A percentile compares a stretch with the other conserved stretches of the same genome.
These are phyloP conservation scores for Tetropium fuscum DNA, from an alignment of 2,888 invertebrate species.

Conservation along the genomic window DNA sequence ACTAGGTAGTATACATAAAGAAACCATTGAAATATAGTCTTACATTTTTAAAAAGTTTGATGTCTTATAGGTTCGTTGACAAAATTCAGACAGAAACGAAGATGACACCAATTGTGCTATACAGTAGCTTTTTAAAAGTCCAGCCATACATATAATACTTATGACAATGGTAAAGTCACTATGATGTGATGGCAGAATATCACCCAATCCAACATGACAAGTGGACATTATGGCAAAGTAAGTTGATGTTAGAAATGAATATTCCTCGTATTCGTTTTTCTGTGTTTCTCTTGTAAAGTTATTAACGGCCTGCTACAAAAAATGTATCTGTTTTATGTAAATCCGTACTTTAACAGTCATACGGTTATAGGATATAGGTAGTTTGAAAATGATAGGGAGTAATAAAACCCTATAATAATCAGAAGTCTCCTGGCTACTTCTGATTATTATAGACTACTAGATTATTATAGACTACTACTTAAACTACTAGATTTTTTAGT, in stretches of 20 bases:
- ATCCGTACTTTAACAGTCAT: too few species aligned
- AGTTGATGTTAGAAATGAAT: constrained; percentile 9
- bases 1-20: neutral
- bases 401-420: too few species aligned
- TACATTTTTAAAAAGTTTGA: constrained; percentile 8
- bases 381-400: too few species aligned
- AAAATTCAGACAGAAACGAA: constrained; percentile 3
- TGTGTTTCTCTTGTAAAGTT: neutral
- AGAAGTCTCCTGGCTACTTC: too few species aligned
- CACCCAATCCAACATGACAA: constrained; percentile 24
- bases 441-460: too few species aligned
- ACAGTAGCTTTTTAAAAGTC: neutral
- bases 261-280: neutral
- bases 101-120: constrained; percentile 5
- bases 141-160: constrained; percentile 7
- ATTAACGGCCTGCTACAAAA: neutral
- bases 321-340: neutral
- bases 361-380: too few species aligned
- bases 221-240: constrained; percentile 26
- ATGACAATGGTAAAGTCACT: constrained; percentile 12
- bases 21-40: neutral
- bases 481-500: too few species aligned
- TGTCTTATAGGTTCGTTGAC: neutral
- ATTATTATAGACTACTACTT: too few species aligned
- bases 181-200: constrained; percentile 20